A percentile compares a stretch with the other conserved stretches of the same genome.
These are phyloP conservation scores for Stichodactyla helianthus DNA, from an alignment of 64 coral and sea anemone species.

Conservation along the genomic window DNA sequence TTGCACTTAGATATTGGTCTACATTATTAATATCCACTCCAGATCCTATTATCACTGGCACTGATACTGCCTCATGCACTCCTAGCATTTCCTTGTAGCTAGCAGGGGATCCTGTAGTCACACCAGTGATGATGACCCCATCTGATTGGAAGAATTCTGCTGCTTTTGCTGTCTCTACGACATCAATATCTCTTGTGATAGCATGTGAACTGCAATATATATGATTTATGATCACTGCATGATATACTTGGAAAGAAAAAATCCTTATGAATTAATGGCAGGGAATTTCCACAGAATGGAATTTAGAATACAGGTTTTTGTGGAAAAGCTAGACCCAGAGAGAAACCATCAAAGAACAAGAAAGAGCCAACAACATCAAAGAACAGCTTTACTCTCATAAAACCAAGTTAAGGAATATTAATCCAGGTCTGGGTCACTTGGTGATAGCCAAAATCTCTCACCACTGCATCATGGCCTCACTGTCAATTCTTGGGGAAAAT, in stretches of 20 bases:
- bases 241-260: background rate
- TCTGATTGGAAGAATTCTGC: slow-evolving; percentile 93
- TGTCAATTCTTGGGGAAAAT: too few species aligned
- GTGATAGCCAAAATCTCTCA: too few species aligned
- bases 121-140: slow-evolving; percentile 87
- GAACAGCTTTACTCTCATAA: too few species aligned
- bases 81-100: slow-evolving; percentile 76
- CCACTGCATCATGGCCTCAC: too few species aligned
- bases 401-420: too few species aligned
- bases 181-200: slow-evolving; percentile 75
- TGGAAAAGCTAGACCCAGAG: too few species aligned
- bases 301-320: too few species aligned
- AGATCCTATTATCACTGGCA: slow-evolving; percentile 91
- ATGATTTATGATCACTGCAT: background rate
- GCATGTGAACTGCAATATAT: slow-evolving; percentile 63
- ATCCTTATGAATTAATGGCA: background rate
- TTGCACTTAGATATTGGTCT: slow-evolving; percentile 77
- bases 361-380: too few species aligned
- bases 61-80: slow-evolving; percentile 69
- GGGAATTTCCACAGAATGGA: too few species aligned
- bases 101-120: slow-evolving; percentile 70
- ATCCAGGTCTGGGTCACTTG: too few species aligned
- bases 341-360: too few species aligned
- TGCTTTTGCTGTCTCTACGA: slow-evolving; percentile 82
- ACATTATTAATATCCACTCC: slow-evolving; percentile 82